Evolutionary conservation across 2,797 vertebrate genomes (phyloP), one percentile per base, ranked within the genome.

Genomic region (Tapera naevia): DNA sequence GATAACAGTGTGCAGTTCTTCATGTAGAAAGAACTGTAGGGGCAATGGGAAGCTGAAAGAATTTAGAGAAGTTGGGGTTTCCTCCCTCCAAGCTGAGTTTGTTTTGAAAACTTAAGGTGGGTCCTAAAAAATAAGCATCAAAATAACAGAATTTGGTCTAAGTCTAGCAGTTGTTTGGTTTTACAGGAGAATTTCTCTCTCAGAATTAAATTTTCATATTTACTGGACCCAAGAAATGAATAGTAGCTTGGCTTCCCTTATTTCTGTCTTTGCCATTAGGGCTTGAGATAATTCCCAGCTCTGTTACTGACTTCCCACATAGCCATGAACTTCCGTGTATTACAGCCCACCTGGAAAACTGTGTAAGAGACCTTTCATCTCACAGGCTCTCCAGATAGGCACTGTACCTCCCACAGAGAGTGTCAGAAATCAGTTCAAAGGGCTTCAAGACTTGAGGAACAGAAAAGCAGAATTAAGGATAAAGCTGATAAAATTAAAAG

Each of bases 21-120:
- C 88, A 61, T 16, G 14, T n/a, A n/a, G n/a, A n/a, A n/a, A n/a
- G n/a, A n/a, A n/a, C n/a, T n/a, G n/a, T n/a, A n/a, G n/a, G n/a
- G n/a, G 62, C 83, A 96, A 82, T 78, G 79, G 83, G 94, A 95
- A 97, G 75, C 35, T 87, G 74, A 90, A 94, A 90, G 75, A 21
- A 79, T 84, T 60, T n/a, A 61, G 23, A 46, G 14, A 73, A 70
- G 21, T 13, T 50, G 18, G n/a, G 19, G 7, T 33, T 24, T 5
- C 17, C 5, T 6, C 3, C 10, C 3, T 2, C 45, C 3, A 41
- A 33, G 9, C 0, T 32, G 28, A 45, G 32, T 28, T 70, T 58
- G 21, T 51, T 86, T 80, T 48, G 39, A 45, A 91, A 80, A 39
- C 4, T 41, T 27, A 46, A n/a, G 2, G 8, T 78, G 28, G 3